These are phyloP conservation scores for Cancer borealis DNA, from an alignment of 2,888 invertebrate genomes.

Conservation along the genomic window DNA sequence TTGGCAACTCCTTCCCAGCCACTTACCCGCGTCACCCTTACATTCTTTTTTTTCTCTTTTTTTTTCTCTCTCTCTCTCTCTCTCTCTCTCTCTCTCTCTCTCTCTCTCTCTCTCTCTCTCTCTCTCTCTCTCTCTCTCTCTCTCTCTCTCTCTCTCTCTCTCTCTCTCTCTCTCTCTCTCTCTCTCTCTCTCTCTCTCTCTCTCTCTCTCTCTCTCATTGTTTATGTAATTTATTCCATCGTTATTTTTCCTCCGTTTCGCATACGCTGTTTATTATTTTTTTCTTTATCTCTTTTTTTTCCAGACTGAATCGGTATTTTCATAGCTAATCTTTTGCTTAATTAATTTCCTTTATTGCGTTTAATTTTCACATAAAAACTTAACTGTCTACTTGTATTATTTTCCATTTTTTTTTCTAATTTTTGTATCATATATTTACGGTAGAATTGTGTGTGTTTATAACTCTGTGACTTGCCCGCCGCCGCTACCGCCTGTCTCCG, in stretches of 20 bases:
- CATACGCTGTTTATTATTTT: neutral
- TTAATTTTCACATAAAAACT: neutral
- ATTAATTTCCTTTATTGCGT: neutral
- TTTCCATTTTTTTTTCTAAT: neutral
- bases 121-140: conserved; percentile 48
- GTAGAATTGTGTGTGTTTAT: neutral
- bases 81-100: neutral
- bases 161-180: neutral
- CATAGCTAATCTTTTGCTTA: neutral
- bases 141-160: conserved; percentile 60
- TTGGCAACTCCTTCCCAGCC: conserved; percentile 40
- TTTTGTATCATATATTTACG: neutral
- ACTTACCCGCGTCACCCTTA: conserved; percentile 33
- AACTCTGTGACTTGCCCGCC: neutral
- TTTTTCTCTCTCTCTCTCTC: conserved; percentile 55
- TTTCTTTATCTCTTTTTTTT: neutral
- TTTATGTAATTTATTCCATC: neutral
- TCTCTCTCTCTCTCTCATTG: conserved; percentile 38
- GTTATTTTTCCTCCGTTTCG: neutral
- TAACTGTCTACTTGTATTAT: neutral
- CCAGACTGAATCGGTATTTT: neutral
- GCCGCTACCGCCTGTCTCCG: neutral
- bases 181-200: conserved; percentile 26
- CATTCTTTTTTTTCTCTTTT: conserved; percentile 44
- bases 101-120: conserved; percentile 7